Conservation (phyloP, 2,797 vertebrate species). For the Bufotes viridis region DNA sequence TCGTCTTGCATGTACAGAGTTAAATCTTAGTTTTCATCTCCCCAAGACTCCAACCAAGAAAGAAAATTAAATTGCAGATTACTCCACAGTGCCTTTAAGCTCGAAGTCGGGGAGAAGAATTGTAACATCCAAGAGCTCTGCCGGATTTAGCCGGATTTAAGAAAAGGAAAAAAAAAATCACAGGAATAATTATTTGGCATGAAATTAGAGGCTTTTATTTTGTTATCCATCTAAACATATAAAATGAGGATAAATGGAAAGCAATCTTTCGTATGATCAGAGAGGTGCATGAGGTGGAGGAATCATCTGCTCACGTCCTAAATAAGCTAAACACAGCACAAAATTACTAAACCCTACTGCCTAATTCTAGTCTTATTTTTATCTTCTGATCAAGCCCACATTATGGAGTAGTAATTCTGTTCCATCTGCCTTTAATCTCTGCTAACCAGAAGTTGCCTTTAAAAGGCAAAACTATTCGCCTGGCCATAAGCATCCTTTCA, state of each 20-base stretch:
- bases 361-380: slow-evolving; percentile 55
- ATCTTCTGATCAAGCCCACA: slow-evolving; percentile 51
- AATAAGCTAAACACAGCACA: slow-evolving; percentile 49
- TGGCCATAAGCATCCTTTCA: slow-evolving; percentile 18
- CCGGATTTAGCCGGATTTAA: slow-evolving; percentile 60
- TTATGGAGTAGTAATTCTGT: slow-evolving; percentile 41
- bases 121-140: slow-evolving; percentile 52
- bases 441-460: slow-evolving; percentile 27
- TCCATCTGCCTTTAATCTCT: slow-evolving; percentile 57
- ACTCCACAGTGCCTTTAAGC: slow-evolving; percentile 56
- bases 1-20: slow-evolving; percentile 24
- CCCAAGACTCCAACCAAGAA: slow-evolving; percentile 52
- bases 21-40: slow-evolving; percentile 56
- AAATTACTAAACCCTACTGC: slow-evolving; percentile 49
- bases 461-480: slow-evolving; percentile 33
- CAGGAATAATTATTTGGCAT: slow-evolving; percentile 59
- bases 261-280: slow-evolving; percentile 52
- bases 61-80: slow-evolving; percentile 61
- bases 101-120: slow-evolving; percentile 54
- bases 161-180: slow-evolving; percentile 56
- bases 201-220: slow-evolving; percentile 52
- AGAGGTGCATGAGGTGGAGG: slow-evolving; percentile 31
- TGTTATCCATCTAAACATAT: slow-evolving; percentile 59
- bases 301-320: slow-evolving; percentile 35
- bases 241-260: slow-evolving; percentile 56